Conservation (phyloP, 2,797 vertebrate species). For the Enteromius trimaculatus region DNA sequence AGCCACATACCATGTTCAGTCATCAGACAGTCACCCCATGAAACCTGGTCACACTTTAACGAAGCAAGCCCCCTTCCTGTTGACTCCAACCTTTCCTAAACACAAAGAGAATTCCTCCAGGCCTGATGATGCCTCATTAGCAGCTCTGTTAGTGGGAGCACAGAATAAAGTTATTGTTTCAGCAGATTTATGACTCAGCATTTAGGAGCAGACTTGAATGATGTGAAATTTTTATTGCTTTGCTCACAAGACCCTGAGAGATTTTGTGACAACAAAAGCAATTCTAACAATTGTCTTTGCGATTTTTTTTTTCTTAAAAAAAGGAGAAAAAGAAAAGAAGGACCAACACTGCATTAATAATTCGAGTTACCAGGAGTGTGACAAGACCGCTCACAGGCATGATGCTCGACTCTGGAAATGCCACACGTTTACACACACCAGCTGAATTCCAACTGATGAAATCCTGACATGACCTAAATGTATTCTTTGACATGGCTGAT, state of each 20-base stretch:
- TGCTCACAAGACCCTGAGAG: conserved; percentile 10
- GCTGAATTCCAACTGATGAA: conserved; percentile 60
- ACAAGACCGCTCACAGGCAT: conserved; percentile 22
- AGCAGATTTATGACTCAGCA: conserved; percentile 21
- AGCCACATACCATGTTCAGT: conserved; percentile 25
- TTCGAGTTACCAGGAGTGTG: conserved; percentile 33
- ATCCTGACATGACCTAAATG: conserved; percentile 62
- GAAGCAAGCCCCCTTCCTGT: conserved; percentile 32
- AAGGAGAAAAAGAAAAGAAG: not conserved
- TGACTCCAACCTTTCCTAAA: conserved; percentile 27
- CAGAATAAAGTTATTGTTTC: conserved; percentile 41
- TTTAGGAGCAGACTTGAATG: conserved; percentile 17
- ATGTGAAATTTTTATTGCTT: conserved; percentile 1
- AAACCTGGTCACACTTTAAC: conserved; percentile 53
- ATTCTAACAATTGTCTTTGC: not conserved
- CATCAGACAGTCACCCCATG: conserved; percentile 29
- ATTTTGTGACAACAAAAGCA: conserved; percentile 7
- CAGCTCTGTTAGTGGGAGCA: not conserved
- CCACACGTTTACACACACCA: conserved; percentile 29
- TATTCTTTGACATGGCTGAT: conserved; percentile 61
- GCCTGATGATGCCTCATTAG: conserved; percentile 29
- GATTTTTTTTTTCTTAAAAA: not conserved
- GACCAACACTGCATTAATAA: conserved; percentile 18
- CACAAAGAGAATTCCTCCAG: conserved; percentile 39
- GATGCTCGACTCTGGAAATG: conserved; percentile 9